A percentile compares a stretch with the other conserved stretches of the same genome.
These are phyloP conservation scores for Drosophila repletoides DNA, from an alignment of 1,140 invertebrate species.

Conservation along the genomic window DNA sequence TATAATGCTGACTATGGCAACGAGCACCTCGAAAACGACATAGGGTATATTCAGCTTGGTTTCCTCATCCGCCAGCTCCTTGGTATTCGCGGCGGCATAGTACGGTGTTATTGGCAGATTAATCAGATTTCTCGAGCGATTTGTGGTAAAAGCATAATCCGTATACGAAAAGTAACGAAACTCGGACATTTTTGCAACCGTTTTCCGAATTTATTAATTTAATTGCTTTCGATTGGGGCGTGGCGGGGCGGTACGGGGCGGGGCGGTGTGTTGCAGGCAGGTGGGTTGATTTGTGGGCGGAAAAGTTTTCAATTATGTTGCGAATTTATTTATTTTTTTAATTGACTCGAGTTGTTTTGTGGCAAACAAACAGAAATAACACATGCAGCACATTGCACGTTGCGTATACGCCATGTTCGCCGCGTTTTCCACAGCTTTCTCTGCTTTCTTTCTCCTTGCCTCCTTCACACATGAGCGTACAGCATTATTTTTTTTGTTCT, in stretches of 20 bases:
- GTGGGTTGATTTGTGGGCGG: too few species aligned
- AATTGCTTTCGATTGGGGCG: background rate
- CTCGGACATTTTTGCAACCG: slow-evolving; percentile 64
- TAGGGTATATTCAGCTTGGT: slow-evolving; percentile 77
- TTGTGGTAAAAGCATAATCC: slow-evolving; percentile 58
- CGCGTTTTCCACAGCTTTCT: slow-evolving; percentile 6
- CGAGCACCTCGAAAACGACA: slow-evolving; percentile 88
- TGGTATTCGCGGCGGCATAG: slow-evolving; percentile 30
- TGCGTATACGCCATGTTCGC: slow-evolving; percentile 68
- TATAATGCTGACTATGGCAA: slow-evolving; percentile 90
- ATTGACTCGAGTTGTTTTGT: slow-evolving; percentile 56
- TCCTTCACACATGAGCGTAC: slow-evolving; percentile 18
- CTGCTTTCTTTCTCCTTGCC: too few species aligned
- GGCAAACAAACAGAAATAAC: slow-evolving; percentile 33
- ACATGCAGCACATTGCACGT: slow-evolving; percentile 60
- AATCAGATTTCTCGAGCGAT: slow-evolving; percentile 48
- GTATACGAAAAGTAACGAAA: slow-evolving; percentile 69
- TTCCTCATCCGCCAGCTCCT: slow-evolving; percentile 28
- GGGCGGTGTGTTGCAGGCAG: too few species aligned
- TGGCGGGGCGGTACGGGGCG: too few species aligned
- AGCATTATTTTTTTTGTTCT: too few species aligned
- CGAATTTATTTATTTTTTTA: slow-evolving; percentile 38
- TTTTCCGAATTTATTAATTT: background rate
- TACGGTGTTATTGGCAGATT: slow-evolving; percentile 61
- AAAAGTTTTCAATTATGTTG: slow-evolving; percentile 63